These are phyloP conservation scores for Merodon equestris DNA, from an alignment of 2,888 invertebrate genomes.

Conservation along the genomic window DNA sequence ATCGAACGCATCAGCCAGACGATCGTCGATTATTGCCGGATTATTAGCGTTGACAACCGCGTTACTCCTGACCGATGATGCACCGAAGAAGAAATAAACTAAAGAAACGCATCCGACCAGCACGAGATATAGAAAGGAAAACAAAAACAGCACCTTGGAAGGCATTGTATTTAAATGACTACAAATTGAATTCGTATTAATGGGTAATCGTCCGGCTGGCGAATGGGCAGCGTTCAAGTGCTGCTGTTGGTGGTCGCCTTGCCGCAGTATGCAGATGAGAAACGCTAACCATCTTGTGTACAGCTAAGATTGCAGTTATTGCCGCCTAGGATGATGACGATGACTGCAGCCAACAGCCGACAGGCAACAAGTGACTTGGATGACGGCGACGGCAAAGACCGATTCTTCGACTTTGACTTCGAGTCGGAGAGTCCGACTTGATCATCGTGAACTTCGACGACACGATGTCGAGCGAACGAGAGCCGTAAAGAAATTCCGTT, in stretches of 20 bases:
- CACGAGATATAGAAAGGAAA: no score
- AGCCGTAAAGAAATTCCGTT: constrained; percentile 45
- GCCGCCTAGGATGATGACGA: constrained; percentile 45
- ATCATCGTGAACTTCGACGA: neutral
- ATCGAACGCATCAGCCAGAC: constrained; percentile 49
- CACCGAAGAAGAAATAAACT: no score
- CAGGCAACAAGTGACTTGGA: no score
- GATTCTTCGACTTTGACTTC: no score
- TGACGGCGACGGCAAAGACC: no score
- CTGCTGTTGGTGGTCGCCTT: constrained; percentile 62
- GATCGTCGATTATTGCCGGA: constrained; percentile 58
- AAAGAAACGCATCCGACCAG: no score
- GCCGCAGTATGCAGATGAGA: constrained; percentile 64
- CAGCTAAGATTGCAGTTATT: constrained; percentile 67
- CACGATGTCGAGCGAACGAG: constrained; percentile 29
- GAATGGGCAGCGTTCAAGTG: constrained; percentile 55
- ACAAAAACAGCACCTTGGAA: constrained; percentile 23
- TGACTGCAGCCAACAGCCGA: constrained; percentile 15
- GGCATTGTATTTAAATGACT: constrained; percentile 68
- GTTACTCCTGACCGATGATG: neutral
- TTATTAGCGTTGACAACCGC: constrained; percentile 45
- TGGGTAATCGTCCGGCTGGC: constrained; percentile 44
- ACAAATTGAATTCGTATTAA: constrained; percentile 68
- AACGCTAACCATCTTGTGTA: constrained; percentile 65
- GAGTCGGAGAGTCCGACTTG: no score